Percentiles rank a stretch among this genome's conserved stretches.
These are phyloP conservation scores for Montipora efflorescens DNA, from an alignment of 64 coral and sea anemone species.

Conservation along the genomic window DNA sequence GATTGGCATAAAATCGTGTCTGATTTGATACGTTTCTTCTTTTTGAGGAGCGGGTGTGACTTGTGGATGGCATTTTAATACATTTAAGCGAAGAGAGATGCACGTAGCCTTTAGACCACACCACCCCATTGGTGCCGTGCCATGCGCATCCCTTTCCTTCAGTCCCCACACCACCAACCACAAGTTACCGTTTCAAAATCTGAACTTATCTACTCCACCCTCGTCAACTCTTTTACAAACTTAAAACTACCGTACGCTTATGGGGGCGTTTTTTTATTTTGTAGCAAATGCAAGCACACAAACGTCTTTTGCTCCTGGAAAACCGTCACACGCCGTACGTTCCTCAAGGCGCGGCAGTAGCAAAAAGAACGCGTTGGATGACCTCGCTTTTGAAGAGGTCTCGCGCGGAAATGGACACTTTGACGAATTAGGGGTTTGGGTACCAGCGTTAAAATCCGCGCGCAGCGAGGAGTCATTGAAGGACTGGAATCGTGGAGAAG, in stretches of 20 bases:
- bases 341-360: slow-evolving; percentile 54
- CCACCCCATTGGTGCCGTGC: too few species aligned
- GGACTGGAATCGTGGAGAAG: slow-evolving; percentile 64
- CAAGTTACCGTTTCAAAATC: too few species aligned
- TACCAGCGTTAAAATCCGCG: slow-evolving; percentile 73
- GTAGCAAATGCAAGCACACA: slow-evolving; percentile 6
- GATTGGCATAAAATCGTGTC: too few species aligned
- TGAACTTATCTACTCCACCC: too few species aligned
- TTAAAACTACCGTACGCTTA: neutral
- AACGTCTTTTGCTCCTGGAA: neutral
- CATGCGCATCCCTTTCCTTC: too few species aligned
- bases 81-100: too few species aligned
- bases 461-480: slow-evolving; percentile 84
- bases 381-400: slow-evolving; percentile 89
- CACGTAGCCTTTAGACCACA: too few species aligned
- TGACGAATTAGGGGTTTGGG: slow-evolving; percentile 81
- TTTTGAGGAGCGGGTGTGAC: too few species aligned
- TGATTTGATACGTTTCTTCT: too few species aligned
- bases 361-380: slow-evolving; percentile 76
- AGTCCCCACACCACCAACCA: too few species aligned
- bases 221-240: too few species aligned
- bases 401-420: slow-evolving; percentile 86
- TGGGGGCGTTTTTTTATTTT: neutral
- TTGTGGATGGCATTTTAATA: too few species aligned
- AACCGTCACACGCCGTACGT: neutral